A percentile compares a stretch with the other conserved stretches of the same genome.
phyloP scores from a whole-genome alignment of 2,888 invertebrate genomes.

The Scaptodrosophila latifasciaeformis region DNA sequence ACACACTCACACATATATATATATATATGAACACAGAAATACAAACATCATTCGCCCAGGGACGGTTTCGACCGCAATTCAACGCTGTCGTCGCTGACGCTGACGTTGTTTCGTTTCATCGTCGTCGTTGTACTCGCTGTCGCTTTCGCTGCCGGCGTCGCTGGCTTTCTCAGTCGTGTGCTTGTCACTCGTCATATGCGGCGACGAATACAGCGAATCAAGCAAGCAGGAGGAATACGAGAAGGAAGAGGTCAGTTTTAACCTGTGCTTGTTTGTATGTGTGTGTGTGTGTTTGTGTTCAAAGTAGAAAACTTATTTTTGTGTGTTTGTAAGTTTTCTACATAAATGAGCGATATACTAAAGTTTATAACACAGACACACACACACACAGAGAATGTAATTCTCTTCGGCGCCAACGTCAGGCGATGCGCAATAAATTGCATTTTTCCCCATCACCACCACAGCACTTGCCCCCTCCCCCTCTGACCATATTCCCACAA shows the following conservation, averaged over 20 bases:
- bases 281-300: slow-evolving; percentile 23
- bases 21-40: slow-evolving; percentile 16
- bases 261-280: slow-evolving; percentile 49
- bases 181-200: no score
- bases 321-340: slow-evolving; percentile 1
- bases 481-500: not conserved
- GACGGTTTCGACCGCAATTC: slow-evolving; percentile 72
- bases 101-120: slow-evolving; percentile 4
- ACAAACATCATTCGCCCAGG: slow-evolving; percentile 58
- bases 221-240: no score
- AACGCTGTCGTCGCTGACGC: slow-evolving; percentile 35
- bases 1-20: slow-evolving; percentile 27
- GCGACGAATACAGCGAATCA: no score
- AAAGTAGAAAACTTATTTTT: slow-evolving; percentile 7
- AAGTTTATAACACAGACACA: slow-evolving; percentile 13
- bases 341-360: no score
- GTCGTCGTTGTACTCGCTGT: slow-evolving; percentile 15
- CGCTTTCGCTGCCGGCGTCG: slow-evolving; percentile 20
- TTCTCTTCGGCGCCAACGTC: slow-evolving; percentile 14
- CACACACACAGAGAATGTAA: slow-evolving; percentile 22
- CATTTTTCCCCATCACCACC: slow-evolving; percentile 27
- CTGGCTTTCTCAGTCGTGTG: no score
- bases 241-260: slow-evolving; percentile 64
- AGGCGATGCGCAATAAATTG: slow-evolving; percentile 59
- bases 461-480: not conserved